Evolutionary conservation across 2,797 vertebrate genomes (phyloP).

Genomic region (Micrastur ruficollis): DNA sequence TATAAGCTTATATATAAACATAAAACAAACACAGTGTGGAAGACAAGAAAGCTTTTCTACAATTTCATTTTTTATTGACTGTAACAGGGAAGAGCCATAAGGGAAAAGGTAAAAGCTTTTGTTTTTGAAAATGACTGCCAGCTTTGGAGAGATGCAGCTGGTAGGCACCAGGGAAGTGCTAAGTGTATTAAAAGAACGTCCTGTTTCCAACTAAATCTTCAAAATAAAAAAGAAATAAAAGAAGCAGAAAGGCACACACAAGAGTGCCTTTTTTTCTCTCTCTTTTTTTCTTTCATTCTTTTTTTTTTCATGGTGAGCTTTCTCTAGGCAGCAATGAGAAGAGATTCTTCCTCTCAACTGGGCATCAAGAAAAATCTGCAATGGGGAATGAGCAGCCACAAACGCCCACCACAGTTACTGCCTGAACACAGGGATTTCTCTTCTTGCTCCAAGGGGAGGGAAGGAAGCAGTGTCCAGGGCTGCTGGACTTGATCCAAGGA

Average conservation of each 20-base stretch:
- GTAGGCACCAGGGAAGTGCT: neutral
- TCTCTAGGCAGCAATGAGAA: neutral
- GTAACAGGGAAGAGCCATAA: neutral
- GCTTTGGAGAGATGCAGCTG: neutral
- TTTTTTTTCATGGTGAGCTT: neutral
- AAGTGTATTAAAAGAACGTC: neutral
- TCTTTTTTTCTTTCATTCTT: neutral
- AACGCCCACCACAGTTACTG: fast-evolving
- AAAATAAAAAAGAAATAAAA: neutral
- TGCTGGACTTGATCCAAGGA: neutral
- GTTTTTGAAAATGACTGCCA: neutral
- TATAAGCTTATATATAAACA: neutral
- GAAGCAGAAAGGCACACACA: fast-evolving
- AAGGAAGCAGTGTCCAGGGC: neutral
- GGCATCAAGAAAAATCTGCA: neutral
- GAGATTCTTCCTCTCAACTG: neutral
- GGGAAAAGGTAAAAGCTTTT: constrained; percentile 41
- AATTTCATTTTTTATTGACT: neutral
- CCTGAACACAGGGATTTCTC: neutral
- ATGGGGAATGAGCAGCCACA: neutral
- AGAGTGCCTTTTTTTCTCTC: neutral
- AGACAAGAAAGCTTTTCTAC: neutral
- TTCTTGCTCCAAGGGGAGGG: neutral
- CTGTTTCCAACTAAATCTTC: neutral
- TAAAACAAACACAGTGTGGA: neutral